Conservation (phyloP, 1,140 invertebrate species). For the Philaenus spumarius region DNA sequence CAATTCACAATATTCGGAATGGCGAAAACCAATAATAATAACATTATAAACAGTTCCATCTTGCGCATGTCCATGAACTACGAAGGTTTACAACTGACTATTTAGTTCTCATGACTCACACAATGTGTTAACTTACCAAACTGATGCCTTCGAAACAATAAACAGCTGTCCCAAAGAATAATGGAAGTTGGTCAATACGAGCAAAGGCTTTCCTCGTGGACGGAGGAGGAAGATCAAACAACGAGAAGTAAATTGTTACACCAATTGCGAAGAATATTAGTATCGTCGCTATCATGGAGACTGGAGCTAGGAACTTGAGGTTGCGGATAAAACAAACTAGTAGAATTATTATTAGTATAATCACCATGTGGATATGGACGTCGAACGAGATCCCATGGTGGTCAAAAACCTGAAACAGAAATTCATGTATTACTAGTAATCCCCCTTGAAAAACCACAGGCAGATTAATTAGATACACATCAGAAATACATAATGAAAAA, state of each 20-base stretch:
- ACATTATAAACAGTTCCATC: background rate
- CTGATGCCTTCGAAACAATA: constrained; percentile 87
- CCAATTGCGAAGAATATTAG: constrained; percentile 63
- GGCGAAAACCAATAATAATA: too few relatives aligned
- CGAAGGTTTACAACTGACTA: background rate
- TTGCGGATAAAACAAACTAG: constrained; percentile 70
- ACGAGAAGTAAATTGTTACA: constrained; percentile 70
- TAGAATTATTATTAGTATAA: constrained; percentile 62
- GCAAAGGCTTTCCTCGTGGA: constrained; percentile 33
- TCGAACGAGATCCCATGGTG: constrained; percentile 49
- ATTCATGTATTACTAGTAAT: too few relatives aligned
- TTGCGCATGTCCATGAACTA: background rate
- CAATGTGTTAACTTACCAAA: constrained; percentile 42
- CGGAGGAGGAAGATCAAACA: constrained; percentile 21
- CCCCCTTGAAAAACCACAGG: too few relatives aligned
- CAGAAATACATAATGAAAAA: too few relatives aligned
- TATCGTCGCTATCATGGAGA: constrained; percentile 79
- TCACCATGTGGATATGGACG: constrained; percentile 62
- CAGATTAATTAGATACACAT: too few relatives aligned
- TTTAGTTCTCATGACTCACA: background rate
- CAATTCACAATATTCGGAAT: too few relatives aligned
- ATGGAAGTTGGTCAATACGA: constrained; percentile 51
- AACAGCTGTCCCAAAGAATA: constrained; percentile 83
- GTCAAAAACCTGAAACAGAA: constrained; percentile 53
- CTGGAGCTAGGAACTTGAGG: constrained; percentile 75